Conservation (phyloP, 2,888 invertebrate genomes). For the Antheraea assamensis region DNA sequence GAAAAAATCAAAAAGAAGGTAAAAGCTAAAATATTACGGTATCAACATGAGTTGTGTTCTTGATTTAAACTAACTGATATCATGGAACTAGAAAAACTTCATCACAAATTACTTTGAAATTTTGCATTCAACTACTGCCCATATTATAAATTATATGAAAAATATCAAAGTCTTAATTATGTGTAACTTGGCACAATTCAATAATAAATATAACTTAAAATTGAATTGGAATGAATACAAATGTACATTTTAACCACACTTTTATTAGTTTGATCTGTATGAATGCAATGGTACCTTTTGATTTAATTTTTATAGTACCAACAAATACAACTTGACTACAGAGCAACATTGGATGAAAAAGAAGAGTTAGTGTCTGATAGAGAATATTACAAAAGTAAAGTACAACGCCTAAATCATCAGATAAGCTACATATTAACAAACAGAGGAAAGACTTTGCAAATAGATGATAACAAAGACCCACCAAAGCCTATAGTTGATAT, state of each 20-base stretch:
- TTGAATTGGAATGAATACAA: too few species aligned
- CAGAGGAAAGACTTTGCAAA: slow-evolving; percentile 61
- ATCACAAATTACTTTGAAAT: too few species aligned
- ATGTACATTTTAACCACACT: background rate
- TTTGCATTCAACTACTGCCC: too few species aligned
- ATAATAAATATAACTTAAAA: background rate
- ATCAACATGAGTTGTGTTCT: background rate
- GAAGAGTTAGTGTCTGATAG: slow-evolving; percentile 91
- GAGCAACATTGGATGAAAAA: slow-evolving; percentile 91
- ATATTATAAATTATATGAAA: too few species aligned
- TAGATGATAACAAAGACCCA: slow-evolving; percentile 56
- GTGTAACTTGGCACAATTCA: too few species aligned
- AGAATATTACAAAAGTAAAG: slow-evolving; percentile 92
- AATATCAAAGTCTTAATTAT: too few species aligned
- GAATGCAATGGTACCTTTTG: background rate
- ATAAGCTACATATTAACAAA: slow-evolving; percentile 84
- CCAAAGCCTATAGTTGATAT: slow-evolving; percentile 86
- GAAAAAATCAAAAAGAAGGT: slow-evolving; percentile 86
- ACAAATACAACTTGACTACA: slow-evolving; percentile 89
- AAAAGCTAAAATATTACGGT: slow-evolving; percentile 18
- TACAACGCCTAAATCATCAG: slow-evolving; percentile 91
- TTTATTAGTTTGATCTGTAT: background rate
- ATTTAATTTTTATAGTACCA: slow-evolving; percentile 79
- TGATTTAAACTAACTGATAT: background rate
- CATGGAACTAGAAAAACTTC: background rate